Conservation (phyloP, 2,888 invertebrate genomes). For the Nipponacmea schrenckii region DNA sequence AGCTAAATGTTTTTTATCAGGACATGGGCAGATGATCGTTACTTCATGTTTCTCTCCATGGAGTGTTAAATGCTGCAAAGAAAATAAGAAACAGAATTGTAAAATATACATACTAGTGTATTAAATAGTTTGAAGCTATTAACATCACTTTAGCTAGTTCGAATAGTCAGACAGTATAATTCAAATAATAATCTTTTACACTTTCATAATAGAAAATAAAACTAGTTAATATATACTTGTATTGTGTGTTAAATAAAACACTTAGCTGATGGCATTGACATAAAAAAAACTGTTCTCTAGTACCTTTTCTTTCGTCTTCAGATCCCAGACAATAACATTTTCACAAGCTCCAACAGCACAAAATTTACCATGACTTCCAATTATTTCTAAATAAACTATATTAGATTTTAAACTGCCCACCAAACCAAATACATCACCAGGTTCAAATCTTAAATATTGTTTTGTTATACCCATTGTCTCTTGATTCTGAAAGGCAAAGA, state of each 20-base stretch:
- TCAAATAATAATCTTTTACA: too few species aligned
- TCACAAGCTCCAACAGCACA: slow-evolving; percentile 93
- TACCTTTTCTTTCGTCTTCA: slow-evolving; percentile 76
- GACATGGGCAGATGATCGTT: slow-evolving; percentile 80
- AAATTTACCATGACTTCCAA: slow-evolving; percentile 83
- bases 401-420: slow-evolving; percentile 81
- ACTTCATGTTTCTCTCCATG: slow-evolving; percentile 85
- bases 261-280: too few species aligned
- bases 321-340: slow-evolving; percentile 93
- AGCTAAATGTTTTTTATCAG: slow-evolving; percentile 83
- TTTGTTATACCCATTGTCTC: slow-evolving; percentile 73
- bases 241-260: too few species aligned
- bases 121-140: not conserved
- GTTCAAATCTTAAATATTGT: slow-evolving; percentile 90
- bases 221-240: too few species aligned
- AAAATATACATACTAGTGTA: not conserved
- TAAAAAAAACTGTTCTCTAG: not conserved
- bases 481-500: not conserved
- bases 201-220: too few species aligned
- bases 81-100: slow-evolving; percentile 36
- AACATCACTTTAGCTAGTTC: not conserved
- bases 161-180: too few species aligned
- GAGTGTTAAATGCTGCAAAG: slow-evolving; percentile 78
- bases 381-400: slow-evolving; percentile 80
- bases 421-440: slow-evolving; percentile 87